Evolutionary conservation across 2,797 vertebrate genomes (phyloP), one percentile per base, ranked within the genome.

Genomic region (Amniataba percoides): DNA sequence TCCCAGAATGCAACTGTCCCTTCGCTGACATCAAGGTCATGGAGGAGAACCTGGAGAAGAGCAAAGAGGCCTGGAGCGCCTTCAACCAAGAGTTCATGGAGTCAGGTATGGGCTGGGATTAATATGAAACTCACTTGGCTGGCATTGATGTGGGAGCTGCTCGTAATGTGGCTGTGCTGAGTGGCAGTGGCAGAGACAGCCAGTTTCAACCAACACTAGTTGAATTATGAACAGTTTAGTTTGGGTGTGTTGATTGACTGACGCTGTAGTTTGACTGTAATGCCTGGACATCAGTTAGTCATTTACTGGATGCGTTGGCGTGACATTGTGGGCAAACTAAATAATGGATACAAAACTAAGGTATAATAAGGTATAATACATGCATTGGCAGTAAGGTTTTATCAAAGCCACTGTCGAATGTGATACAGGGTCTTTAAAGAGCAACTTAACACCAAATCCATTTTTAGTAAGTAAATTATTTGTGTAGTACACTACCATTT

Each of bases 1-100:
- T 97, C 86, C 97, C 97, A 10, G 96, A 96, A 64, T 99, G 98
- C 93, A 99, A 98, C 94, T 99, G 98, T 87, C 98, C 98, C 0
- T 96, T 97, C 1, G 89, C 96, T 0, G 98, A 99, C 87, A 93
- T 99, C 93, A 97, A 96, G 83, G 96, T 96, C 10, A 96, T 99
- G 96, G 97, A 99, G 88, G 96, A 95, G 51, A 97, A 96, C 90
- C 93, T 99, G 83, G 92, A 91, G 71, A 97, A 98, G 91, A 96
- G 96, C 84, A 96, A 95, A 70, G 93, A 95, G 1, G 90, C 96
- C 84, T 98, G 97, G 96, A 93, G 91, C 57, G 94, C 81, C 86
- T 95, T 97, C 85, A 96, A 97, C 88, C 77, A 93, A 48, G 97
- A 98, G 73, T 99, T 99, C 7, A 96, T 96, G 88, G 97, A 98